Evolutionary conservation across 2,888 invertebrate genomes (phyloP), one percentile per base, ranked within the genome.

Genomic region (Ophonus ardosiacus): DNA sequence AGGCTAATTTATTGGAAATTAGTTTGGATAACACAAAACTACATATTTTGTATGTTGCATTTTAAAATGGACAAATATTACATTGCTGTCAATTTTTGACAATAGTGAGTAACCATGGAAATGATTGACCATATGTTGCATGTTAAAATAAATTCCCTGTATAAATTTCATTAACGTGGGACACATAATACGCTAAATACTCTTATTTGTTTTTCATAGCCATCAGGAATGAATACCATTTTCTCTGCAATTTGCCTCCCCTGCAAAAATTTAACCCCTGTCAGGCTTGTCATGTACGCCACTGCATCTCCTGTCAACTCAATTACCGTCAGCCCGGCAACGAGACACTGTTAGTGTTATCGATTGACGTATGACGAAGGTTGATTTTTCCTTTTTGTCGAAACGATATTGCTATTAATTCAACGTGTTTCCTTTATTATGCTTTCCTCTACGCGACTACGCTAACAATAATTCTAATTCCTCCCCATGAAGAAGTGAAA

Each of bases 331-430:
- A 68, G 15, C 1, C 31, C 7, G 63, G 24, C 21, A 63, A 63
- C 24, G 63, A 63, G 24, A 63, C 13, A 13, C 68, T 68, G 68
- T 68, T 68, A 68, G 15, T 68, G 38, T 0, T 68, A 68, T 68
- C 68, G 68, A 68, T 68, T 68, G 68, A 68, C 38, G 68, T 38
- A n/a, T 68, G 68, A 68, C 68, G 68, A 68, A 31, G 68, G 68
- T 68, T 38, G 21, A 68, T 15, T 68, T 68, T 68, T 68, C 13
- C 68, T 31, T 68, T 38, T 68, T 15, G n/a, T 15, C 31, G 4
- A 24, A 24, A 3, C 24, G 63, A 63, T 63, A 63, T 21, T 68
- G 31, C 7, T 68, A 68, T 68, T 68, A 68, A 68, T 68, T 68
- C 68, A 38, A 68, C 63, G 24, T 68, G 68, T 68, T 68, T n/a